A percentile compares a stretch with the other conserved stretches of the same genome.
Evolutionary conservation across 1,140 invertebrate genomes (phyloP).

Genomic region (Sycophaga agraensis): DNA sequence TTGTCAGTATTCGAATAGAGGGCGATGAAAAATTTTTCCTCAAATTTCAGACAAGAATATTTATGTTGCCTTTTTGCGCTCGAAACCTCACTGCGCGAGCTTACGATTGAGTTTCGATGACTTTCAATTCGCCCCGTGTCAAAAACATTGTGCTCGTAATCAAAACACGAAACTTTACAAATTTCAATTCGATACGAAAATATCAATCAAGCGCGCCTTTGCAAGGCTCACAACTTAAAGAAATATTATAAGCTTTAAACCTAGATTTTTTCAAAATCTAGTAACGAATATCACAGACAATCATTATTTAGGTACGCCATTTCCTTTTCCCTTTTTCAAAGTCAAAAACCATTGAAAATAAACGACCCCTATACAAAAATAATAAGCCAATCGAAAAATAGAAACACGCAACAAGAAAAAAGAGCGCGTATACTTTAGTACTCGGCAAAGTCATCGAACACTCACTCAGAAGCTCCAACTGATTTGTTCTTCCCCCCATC

Average conservation of each 20-base stretch:
- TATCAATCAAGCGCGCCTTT: background rate
- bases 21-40: no score
- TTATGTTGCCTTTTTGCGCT: slow-evolving; percentile 8
- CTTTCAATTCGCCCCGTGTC: background rate
- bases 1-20: no score
- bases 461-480: slow-evolving; percentile 2
- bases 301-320: slow-evolving; percentile 19
- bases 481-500: background rate
- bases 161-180: no score
- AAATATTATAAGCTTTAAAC: slow-evolving; percentile 10
- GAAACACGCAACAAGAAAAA: background rate
- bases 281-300: slow-evolving; percentile 24
- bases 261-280: slow-evolving; percentile 16
- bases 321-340: slow-evolving; percentile 9
- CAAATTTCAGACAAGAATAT: slow-evolving; percentile 28
- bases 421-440: background rate
- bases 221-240: background rate
- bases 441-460: slow-evolving; percentile 11
- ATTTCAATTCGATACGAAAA: no score
- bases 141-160: background rate
- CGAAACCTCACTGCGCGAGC: slow-evolving; percentile 4
- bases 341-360: background rate
- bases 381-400: background rate
- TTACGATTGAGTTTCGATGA: slow-evolving; percentile 17
- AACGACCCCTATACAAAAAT: background rate